Evolutionary conservation across 2,888 invertebrate genomes (phyloP), one percentile per base, ranked within the genome.

Genomic region (Syrphus vitripennis): DNA sequence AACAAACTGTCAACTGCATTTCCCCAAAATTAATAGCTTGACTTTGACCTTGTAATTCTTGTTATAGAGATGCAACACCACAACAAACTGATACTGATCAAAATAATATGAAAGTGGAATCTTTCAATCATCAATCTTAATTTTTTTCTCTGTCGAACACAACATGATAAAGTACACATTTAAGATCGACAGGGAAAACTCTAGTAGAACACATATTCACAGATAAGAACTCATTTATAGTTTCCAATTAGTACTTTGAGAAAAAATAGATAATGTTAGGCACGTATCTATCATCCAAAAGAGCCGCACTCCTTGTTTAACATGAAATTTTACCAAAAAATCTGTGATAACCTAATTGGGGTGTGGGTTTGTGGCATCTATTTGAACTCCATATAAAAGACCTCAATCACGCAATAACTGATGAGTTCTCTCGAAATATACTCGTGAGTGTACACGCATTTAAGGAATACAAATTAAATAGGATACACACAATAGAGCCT

Each of bases 301-400:
- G 82, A 34, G 77, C 86, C 86, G 82, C 86, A 19, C 69, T 57
- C 67, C 57, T 70, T 86, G 86, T 86, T 50, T 21, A 24, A 77
- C 82, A 78, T 19, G 53, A 29, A 40, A 63, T 19, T 21, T 34
- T 37, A 82, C 70, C 63, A 65, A 61, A 40, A 69, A 21, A 9
- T 37, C n/a, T 48, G 31, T 78, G 77, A 86, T 82, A 82, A 82
- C 82, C 78, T 77, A 82, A 69, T 37, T 57, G 29, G 31, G 45
- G 21, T 37, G 45, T 69, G 19, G 24, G 26, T n/a, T 63, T 29
- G 1, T 16, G 26, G 45, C 48, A 70, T 50, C 65, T 12, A 31
- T 40, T 19, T 45, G 16, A 29, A 69, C 50, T 70, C 67, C 53
- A 77, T 86, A 86, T 86, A 86, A 74, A 86, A 86, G 86, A 42